phyloP scores from a whole-genome alignment of 2,797 vertebrate species.

The Triplophysa bombifrons region DNA sequence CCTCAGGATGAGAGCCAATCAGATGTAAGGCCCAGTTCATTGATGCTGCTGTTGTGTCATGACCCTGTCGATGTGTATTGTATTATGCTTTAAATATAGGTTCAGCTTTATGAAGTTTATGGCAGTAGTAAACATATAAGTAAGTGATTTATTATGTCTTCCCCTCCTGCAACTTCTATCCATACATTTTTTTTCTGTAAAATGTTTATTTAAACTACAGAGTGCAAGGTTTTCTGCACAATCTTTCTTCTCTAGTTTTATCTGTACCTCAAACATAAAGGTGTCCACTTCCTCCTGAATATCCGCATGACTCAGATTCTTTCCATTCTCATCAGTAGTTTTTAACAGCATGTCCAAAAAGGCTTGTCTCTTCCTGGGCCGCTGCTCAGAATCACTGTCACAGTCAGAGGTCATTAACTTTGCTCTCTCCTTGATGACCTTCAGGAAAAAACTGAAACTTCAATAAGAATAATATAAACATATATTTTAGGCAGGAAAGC shows the following conservation, averaged over 20 bases:
- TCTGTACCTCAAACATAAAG: constrained; percentile 87
- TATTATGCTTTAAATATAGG: background rate
- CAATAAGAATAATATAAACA: too few relatives aligned
- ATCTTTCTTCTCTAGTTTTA: too few relatives aligned
- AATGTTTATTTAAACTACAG: background rate
- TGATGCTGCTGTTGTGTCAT: constrained; percentile 84
- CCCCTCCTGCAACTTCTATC: constrained; percentile 57
- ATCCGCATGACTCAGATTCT: constrained; percentile 72
- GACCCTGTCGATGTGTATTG: constrained; percentile 71
- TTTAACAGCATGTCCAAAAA: constrained; percentile 84
- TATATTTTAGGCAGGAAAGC: too few relatives aligned
- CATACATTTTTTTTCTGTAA: background rate
- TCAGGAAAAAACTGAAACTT: background rate
- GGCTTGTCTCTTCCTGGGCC: constrained; percentile 67
- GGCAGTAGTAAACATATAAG: background rate
- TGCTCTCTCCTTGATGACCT: constrained; percentile 78
- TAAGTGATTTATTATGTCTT: constrained; percentile 60
- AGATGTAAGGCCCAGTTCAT: constrained; percentile 82
- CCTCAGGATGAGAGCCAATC: constrained; percentile 77
- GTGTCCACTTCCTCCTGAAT: constrained; percentile 87
- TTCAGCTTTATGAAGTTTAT: background rate
- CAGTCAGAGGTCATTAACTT: constrained; percentile 47
- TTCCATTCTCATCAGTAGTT: constrained; percentile 77
- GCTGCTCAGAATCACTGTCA: constrained; percentile 35
- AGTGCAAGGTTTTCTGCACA: background rate